Conservation (phyloP, 1,140 invertebrate species). For the Phortica variegata region DNA sequence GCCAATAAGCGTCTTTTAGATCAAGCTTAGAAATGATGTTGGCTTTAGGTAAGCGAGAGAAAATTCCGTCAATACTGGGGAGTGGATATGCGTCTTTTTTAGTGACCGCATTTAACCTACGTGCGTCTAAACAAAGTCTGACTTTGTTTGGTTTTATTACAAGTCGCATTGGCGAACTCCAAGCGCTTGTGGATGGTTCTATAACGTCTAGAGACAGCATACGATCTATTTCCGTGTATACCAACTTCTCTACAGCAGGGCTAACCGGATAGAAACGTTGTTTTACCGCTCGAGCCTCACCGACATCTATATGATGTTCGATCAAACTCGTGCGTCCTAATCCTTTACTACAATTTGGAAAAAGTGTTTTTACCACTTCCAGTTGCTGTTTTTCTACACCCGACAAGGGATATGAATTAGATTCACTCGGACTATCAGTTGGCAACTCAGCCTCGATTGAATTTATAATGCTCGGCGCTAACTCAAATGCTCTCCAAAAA, state of each 20-base stretch:
- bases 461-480: not conserved
- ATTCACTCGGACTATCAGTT: not conserved
- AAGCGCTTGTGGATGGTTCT: conserved; percentile 11
- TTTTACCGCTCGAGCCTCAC: conserved; percentile 31
- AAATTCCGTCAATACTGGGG: conserved; percentile 24
- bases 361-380: no score
- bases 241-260: conserved; percentile 14
- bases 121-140: conserved; percentile 40
- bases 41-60: conserved; percentile 15
- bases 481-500: conserved; percentile 6
- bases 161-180: conserved; percentile 16
- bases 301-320: conserved; percentile 38
- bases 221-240: conserved; percentile 12
- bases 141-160: conserved; percentile 32
- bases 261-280: conserved; percentile 33
- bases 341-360: no score
- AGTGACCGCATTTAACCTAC: conserved; percentile 32
- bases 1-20: conserved; percentile 44
- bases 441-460: not conserved
- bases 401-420: not conserved
- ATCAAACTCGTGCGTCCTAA: conserved; percentile 19
- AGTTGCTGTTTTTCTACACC: not conserved
- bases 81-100: conserved; percentile 25
- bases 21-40: conserved; percentile 31
- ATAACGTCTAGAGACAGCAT: conserved; percentile 23